Conservation (phyloP, 2,888 invertebrate genomes). For the Neuroscelio doddi region DNA sequence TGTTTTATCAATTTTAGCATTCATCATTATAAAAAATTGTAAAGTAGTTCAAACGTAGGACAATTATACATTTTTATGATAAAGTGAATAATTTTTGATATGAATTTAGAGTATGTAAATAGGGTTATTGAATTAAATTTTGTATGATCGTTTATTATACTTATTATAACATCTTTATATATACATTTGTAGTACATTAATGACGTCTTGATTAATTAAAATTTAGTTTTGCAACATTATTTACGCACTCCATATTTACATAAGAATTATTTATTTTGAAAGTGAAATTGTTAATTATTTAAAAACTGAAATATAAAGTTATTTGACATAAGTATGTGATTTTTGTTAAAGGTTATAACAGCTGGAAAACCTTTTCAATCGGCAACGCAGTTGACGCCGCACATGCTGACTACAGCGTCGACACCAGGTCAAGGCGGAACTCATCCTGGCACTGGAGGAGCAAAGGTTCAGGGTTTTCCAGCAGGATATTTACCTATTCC, state of each 20-base stretch:
- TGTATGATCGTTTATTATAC: too few species aligned
- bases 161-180: too few species aligned
- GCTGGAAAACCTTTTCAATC: conserved; percentile 87
- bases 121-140: too few species aligned
- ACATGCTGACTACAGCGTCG: conserved; percentile 83
- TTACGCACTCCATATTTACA: too few species aligned
- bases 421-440: conserved; percentile 65
- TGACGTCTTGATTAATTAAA: too few species aligned
- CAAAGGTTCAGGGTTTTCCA: conserved; percentile 74
- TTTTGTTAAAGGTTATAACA: conserved; percentile 79
- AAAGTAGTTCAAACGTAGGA: too few species aligned
- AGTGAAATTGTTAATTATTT: too few species aligned
- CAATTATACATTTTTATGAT: too few species aligned
- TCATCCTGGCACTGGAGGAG: conserved; percentile 63
- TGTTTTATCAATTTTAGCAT: conserved; percentile 35
- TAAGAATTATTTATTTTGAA: too few species aligned
- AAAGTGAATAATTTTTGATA: not conserved
- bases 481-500: conserved; percentile 85
- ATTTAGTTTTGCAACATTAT: not conserved
- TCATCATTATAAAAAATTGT: not conserved
- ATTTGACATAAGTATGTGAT: too few species aligned
- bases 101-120: not conserved
- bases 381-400: conserved; percentile 83
- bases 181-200: too few species aligned
- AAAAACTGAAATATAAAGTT: too few species aligned